Evolutionary conservation across 2,797 vertebrate genomes (phyloP), one percentile per base, ranked within the genome.

Genomic region (Mormyrus hasselquistii): DNA sequence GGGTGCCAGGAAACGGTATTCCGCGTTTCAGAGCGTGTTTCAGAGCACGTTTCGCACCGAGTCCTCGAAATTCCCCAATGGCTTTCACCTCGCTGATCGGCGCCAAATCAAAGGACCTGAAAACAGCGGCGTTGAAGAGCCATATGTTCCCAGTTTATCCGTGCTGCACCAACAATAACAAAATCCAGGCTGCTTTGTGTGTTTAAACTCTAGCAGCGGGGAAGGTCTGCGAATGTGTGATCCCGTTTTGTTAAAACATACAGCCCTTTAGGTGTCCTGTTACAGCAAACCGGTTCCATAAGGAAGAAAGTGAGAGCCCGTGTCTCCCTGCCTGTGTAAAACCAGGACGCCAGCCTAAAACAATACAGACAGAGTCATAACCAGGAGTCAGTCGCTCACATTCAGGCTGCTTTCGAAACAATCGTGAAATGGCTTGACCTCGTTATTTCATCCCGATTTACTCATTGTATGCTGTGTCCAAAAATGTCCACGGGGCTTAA

Each of bases 51-150:
- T 93, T 92, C 92, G 87, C 90, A 79, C 90, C 76, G 92, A 92
- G 93, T 91, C 87, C 89, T 83, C 53, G 86, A 91, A 93, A 93
- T 92, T 90, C 91, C 89, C 88, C 87, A 89, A 90, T 90, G 85
- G 89, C 84, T 88, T 87, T 90, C 76, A 89, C 44, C 88, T 73
- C 82, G 3, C 25, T 38, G 19, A 10, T 12, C 50, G 2, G 47
- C 4, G n/a, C 34, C 5, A 29, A 22, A 44, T 34, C 12, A 25
- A 14, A 25, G 22, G 47, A 69, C 38, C 47, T 34, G 25, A 52
- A 29, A 88, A 53, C 34, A 87, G 62, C 47, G 22, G 14, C 34
- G 86, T 29, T 9, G 59, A 62, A 62, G 38, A n/a, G 47, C 52
- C 57, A 88, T 57, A 83, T 41, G 8, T 59, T 50, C 65, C 29